These are phyloP conservation scores for Cabera pusaria DNA, from an alignment of 2,888 invertebrate genomes.

Conservation along the genomic window DNA sequence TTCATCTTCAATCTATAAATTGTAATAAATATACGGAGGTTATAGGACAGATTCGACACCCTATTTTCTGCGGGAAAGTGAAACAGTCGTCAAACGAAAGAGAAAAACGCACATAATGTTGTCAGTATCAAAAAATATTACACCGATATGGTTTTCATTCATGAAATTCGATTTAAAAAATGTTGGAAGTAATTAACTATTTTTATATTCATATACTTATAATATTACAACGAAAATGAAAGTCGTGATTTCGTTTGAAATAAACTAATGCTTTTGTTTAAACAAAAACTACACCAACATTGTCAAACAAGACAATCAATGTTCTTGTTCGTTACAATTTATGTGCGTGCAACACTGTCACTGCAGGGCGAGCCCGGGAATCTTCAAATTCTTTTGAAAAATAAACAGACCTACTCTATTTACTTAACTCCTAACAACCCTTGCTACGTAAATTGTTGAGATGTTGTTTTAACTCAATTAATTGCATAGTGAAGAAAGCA, in stretches of 20 bases:
- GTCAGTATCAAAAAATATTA: slow-evolving; percentile 53
- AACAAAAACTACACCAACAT: no score
- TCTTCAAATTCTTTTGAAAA: slow-evolving; percentile 28
- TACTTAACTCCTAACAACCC: no score
- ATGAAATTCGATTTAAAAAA: slow-evolving; percentile 28
- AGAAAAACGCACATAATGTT: slow-evolving; percentile 70
- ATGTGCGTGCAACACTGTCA: slow-evolving; percentile 13
- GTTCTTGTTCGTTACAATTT: no score
- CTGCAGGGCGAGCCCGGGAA: slow-evolving; percentile 26
- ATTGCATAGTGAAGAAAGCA: no score
- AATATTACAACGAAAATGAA: no score
- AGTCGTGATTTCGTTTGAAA: no score
- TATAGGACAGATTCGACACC: slow-evolving; percentile 83
- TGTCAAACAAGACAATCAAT: no score
- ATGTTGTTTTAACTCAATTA: no score
- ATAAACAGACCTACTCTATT: neutral
- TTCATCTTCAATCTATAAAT: slow-evolving; percentile 84
- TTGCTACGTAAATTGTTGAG: no score
- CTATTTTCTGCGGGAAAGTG: slow-evolving; percentile 84
- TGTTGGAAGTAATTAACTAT: no score
- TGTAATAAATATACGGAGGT: slow-evolving; percentile 82
- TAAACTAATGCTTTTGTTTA: no score
- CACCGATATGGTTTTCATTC: slow-evolving; percentile 44
- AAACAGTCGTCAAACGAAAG: slow-evolving; percentile 77
- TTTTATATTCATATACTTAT: no score